A percentile compares a stretch with the other conserved stretches of the same genome.
These are phyloP conservation scores for Silurus lanzhouensis DNA, from an alignment of 2,797 vertebrate genomes.

Conservation along the genomic window DNA sequence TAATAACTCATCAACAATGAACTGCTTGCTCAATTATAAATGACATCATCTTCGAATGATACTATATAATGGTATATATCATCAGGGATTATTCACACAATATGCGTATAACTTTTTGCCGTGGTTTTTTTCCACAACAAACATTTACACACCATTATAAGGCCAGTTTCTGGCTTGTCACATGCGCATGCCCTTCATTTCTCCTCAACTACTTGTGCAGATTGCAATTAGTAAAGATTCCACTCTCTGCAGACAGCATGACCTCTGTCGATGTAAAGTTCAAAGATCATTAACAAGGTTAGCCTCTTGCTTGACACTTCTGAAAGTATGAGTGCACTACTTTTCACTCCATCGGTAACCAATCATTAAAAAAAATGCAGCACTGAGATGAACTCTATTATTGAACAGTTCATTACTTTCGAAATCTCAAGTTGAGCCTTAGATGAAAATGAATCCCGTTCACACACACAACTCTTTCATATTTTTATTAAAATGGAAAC, in stretches of 20 bases:
- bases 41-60: neutral
- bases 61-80: neutral
- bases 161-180: neutral
- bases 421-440: neutral
- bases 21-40: neutral
- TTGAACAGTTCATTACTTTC: neutral
- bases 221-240: conserved; percentile 12
- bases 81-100: no score
- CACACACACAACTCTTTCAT: neutral
- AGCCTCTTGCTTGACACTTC: conserved; percentile 4
- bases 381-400: neutral
- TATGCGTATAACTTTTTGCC: neutral
- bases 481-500: conserved; percentile 14
- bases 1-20: neutral
- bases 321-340: conserved; percentile 8
- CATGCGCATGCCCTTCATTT: conserved; percentile 26
- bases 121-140: neutral
- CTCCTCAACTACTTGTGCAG: conserved; percentile 21
- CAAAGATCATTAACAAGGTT: conserved; percentile 15
- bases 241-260: neutral
- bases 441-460: neutral
- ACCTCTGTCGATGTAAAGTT: conserved; percentile 1
- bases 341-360: neutral
- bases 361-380: neutral
- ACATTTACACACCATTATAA: neutral